Percentiles rank a stretch among this genome's conserved stretches.
Conservation (phyloP, 2,113 vertebrate species). For the Austrofundulus limnaeus region DNA sequence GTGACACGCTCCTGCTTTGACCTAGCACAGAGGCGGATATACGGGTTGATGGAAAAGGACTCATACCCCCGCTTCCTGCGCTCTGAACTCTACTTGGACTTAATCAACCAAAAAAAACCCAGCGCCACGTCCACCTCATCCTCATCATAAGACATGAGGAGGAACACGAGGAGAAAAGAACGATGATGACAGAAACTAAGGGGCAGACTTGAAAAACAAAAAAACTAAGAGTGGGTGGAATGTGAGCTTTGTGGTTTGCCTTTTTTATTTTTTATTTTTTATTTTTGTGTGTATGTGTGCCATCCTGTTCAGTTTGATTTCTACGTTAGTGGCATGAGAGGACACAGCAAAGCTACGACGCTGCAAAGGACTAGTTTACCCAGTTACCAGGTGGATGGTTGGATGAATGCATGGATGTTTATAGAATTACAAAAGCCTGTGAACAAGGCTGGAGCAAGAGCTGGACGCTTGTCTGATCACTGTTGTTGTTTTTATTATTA, state of each 20-base stretch:
- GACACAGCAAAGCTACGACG: conserved; percentile 60
- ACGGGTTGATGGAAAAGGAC: conserved; percentile 98
- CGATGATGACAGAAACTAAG: conserved; percentile 33
- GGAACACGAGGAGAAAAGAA: conserved; percentile 22
- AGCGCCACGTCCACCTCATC: conserved; percentile 86
- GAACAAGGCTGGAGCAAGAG: conserved; percentile 43
- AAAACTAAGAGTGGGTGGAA: conserved; percentile 19
- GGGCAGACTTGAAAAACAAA: conserved; percentile 53
- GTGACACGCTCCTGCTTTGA: conserved; percentile 91
- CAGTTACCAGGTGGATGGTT: conserved; percentile 34
- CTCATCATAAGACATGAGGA: conserved; percentile 72
- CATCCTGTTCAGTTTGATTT: conserved; percentile 53
- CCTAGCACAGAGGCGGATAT: conserved; percentile 94
- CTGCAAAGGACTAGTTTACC: conserved; percentile 73
- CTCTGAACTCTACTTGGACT: conserved; percentile 95
- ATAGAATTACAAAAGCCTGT: conserved; percentile 32
- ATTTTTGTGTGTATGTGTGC: not conserved
- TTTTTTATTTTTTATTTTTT: conserved; percentile 60
- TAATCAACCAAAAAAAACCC: conserved; percentile 94
- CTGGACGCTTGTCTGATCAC: conserved; percentile 67
- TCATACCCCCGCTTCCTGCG: conserved; percentile 97
- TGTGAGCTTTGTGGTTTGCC: conserved; percentile 59
- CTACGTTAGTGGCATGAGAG: conserved; percentile 37
- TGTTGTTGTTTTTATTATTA: conserved; percentile 34
- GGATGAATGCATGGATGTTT: conserved; percentile 51